These are phyloP conservation scores for Sarcoramphus papa DNA, from an alignment of 2,797 vertebrate species.

Conservation along the genomic window DNA sequence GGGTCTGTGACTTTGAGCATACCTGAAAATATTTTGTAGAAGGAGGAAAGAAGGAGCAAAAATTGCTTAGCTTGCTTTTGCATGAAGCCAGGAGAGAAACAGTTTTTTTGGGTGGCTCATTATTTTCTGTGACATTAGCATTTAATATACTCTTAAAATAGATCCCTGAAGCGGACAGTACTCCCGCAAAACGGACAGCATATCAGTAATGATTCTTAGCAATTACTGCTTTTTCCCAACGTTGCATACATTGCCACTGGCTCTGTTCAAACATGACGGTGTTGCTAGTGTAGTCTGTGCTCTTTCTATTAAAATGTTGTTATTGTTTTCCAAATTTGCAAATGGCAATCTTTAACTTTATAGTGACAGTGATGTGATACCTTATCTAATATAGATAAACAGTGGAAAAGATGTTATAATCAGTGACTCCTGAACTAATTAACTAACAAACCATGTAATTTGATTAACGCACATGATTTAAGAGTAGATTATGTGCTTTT, in stretches of 20 bases:
- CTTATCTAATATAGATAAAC: constrained; percentile 34
- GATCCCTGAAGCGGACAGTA: not conserved
- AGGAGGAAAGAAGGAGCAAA: not conserved
- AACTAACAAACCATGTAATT: constrained; percentile 72
- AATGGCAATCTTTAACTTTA: not conserved
- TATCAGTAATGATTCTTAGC: not conserved
- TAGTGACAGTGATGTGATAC: not conserved
- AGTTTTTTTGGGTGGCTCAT: not conserved
- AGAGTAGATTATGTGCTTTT: constrained; percentile 60
- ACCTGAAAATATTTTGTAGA: not conserved
- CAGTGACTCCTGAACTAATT: constrained; percentile 67
- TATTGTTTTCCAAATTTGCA: not conserved
- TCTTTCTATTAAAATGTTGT: not conserved
- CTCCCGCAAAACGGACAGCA: not conserved
- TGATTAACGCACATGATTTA: constrained; percentile 70
- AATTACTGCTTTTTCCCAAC: not conserved
- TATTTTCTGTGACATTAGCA: constrained; percentile 1
- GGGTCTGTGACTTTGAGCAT: not conserved
- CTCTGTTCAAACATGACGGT: not conserved
- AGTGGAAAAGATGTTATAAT: constrained; percentile 25
- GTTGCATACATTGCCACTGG: not conserved
- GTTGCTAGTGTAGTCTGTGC: not conserved
- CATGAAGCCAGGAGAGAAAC: not conserved
- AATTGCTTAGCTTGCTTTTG: not conserved
- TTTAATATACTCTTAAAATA: not conserved